Conservation (phyloP, 1,140 invertebrate species). For the Drosophila nigrodunni region DNA sequence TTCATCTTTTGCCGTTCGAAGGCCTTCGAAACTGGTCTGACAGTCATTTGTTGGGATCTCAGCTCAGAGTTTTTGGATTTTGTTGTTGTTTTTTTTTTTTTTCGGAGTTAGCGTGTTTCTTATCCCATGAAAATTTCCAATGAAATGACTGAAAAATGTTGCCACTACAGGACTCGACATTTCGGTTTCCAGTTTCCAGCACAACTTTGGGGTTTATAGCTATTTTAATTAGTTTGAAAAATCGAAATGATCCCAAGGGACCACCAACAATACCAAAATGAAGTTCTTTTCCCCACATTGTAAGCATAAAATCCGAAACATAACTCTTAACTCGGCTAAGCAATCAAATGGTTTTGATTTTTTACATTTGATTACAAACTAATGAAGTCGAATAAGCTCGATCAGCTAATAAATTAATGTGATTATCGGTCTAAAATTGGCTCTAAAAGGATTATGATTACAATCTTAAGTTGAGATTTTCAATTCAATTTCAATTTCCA, state of each 20-base stretch:
- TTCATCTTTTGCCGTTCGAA: constrained; percentile 80
- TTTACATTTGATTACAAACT: constrained; percentile 66
- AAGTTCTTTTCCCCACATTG: constrained; percentile 1
- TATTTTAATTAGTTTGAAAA: constrained; percentile 79
- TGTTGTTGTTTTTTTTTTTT: constrained; percentile 77
- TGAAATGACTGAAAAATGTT: constrained; percentile 68
- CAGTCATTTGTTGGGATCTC: constrained; percentile 52
- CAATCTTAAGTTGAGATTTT: constrained; percentile 50
- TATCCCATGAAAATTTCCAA: constrained; percentile 66
- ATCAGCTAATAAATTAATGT: constrained; percentile 73
- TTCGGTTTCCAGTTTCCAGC: constrained; percentile 3
- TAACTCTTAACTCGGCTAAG: constrained; percentile 46
- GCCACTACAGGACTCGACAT: constrained; percentile 65
- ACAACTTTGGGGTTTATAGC: constrained; percentile 63
- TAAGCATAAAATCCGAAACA: constrained; percentile 17
- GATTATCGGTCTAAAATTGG: constrained; percentile 56
- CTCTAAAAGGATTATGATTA: constrained; percentile 52
- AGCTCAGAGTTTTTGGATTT: constrained; percentile 43
- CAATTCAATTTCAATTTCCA: constrained; percentile 63
- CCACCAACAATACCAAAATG: constrained; percentile 57
- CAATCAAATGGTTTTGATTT: constrained; percentile 45
- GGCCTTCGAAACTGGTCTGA: constrained; percentile 55
- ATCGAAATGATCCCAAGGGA: constrained; percentile 34
- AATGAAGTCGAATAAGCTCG: constrained; percentile 78
- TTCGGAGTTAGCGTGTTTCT: constrained; percentile 45